Conservation (phyloP, 2,888 invertebrate species). For the Lacanobia oleracea region DNA sequence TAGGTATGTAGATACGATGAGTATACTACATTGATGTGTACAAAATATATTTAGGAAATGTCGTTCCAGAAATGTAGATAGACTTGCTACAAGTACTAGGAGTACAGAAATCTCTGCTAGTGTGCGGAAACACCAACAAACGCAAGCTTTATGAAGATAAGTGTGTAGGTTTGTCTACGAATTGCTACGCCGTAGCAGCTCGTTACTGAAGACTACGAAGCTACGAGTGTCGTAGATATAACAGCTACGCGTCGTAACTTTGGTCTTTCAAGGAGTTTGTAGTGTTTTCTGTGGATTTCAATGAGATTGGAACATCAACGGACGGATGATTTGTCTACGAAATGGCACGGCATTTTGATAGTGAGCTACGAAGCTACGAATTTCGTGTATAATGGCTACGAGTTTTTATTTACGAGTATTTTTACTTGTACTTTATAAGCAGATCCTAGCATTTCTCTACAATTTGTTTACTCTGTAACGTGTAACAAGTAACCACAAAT, state of each 20-base stretch:
- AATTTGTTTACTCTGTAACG: background rate
- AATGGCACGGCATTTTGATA: conserved; percentile 7
- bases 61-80: background rate
- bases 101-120: background rate
- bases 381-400: background rate
- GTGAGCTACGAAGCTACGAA: background rate
- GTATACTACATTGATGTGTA: too few relatives aligned
- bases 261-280: background rate
- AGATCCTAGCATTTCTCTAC: background rate
- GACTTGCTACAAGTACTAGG: background rate
- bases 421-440: background rate
- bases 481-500: background rate
- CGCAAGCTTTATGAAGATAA: background rate
- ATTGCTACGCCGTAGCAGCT: conserved; percentile 44
- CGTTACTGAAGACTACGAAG: conserved; percentile 29
- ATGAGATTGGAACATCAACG: background rate
- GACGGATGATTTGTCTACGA: background rate
- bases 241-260: conserved; percentile 13
- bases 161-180: conserved; percentile 24
- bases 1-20: too few relatives aligned
- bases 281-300: background rate
- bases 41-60: background rate
- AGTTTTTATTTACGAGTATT: background rate
- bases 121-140: background rate
- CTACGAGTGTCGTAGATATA: conserved; percentile 20